Percentiles rank a stretch among this genome's conserved stretches.
Evolutionary conservation across 2,888 invertebrate genomes (phyloP).

Genomic region (Aphidius colemani): DNA sequence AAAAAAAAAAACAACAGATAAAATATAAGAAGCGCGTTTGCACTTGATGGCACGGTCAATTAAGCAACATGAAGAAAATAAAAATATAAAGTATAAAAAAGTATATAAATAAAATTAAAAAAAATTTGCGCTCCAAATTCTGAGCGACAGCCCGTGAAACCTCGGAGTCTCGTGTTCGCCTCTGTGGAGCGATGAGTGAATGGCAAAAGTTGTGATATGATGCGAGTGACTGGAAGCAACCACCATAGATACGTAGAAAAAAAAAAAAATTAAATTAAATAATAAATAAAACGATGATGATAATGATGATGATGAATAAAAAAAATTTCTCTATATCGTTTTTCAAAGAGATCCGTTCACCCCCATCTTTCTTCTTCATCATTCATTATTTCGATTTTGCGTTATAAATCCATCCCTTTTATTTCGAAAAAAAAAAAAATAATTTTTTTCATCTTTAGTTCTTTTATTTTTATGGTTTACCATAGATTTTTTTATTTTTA

Average conservation of each 20-base stretch:
- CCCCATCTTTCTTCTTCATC: constrained; percentile 32
- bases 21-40: constrained; percentile 37
- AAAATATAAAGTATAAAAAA: constrained; percentile 11
- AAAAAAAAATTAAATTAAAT: constrained; percentile 24
- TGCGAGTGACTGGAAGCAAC: constrained; percentile 16
- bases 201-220: constrained; percentile 22
- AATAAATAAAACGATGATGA: constrained; percentile 25
- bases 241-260: constrained; percentile 24
- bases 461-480: constrained; percentile 15
- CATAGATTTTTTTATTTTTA: constrained; percentile 27
- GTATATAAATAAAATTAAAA: background rate
- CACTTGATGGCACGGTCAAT: constrained; percentile 50
- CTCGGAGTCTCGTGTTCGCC: constrained; percentile 50
- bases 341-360: constrained; percentile 50
- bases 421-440: constrained; percentile 1
- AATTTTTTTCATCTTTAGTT: constrained; percentile 7
- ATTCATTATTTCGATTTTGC: constrained; percentile 19
- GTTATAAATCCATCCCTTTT: constrained; percentile 24
- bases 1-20: constrained; percentile 13
- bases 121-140: constrained; percentile 52
- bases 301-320: constrained; percentile 7
- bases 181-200: constrained; percentile 32
- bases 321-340: constrained; percentile 47
- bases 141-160: constrained; percentile 57
- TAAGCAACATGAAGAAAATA: constrained; percentile 46